Evolutionary conservation across 1,140 invertebrate genomes (phyloP).

Genomic region (Eubasilissa regina): DNA sequence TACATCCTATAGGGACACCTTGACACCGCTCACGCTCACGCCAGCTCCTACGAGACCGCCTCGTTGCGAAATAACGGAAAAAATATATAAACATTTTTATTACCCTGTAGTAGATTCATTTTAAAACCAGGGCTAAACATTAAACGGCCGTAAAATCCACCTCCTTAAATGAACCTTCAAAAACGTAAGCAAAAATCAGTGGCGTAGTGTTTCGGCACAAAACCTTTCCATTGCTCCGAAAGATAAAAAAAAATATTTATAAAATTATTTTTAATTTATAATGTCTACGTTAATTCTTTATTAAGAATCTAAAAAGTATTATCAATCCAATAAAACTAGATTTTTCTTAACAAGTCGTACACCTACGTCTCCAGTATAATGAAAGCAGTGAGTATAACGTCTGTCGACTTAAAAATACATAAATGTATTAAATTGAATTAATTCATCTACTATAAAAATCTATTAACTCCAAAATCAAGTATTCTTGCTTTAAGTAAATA

Average conservation of each 20-base stretch:
- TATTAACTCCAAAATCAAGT: no score
- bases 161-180: constrained; percentile 9
- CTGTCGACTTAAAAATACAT: no score
- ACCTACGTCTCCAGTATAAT: no score
- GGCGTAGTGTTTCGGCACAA: neutral
- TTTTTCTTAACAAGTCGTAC: no score
- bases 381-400: no score
- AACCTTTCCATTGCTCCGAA: neutral
- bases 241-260: neutral
- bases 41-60: neutral
- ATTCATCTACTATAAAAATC: no score
- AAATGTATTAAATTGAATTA: no score
- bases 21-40: neutral
- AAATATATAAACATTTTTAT: constrained; percentile 35
- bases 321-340: no score
- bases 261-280: neutral
- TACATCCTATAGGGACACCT: neutral
- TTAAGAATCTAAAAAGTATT: no score
- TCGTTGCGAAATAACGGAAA: constrained; percentile 34
- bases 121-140: constrained; percentile 35
- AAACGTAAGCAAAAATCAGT: constrained; percentile 34
- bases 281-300: neutral
- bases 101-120: constrained; percentile 15
- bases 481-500: no score
- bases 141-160: constrained; percentile 33